These are phyloP conservation scores for Zaprionus taronus DNA, from an alignment of 1,140 invertebrate species.

Conservation along the genomic window DNA sequence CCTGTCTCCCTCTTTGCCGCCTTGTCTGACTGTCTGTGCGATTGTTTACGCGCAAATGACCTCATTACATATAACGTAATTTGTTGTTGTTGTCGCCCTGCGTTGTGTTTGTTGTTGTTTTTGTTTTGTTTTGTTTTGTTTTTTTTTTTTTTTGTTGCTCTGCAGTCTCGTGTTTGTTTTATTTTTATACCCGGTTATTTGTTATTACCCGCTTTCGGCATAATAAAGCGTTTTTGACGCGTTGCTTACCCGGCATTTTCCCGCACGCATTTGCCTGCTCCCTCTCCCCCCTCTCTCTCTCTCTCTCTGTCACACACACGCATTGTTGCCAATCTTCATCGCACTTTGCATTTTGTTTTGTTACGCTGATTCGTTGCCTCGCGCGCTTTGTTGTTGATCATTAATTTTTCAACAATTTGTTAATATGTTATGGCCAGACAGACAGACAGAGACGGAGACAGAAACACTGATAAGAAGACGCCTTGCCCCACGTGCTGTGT, in stretches of 20 bases:
- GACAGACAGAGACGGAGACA: slow-evolving; percentile 23
- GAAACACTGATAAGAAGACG: slow-evolving; percentile 20
- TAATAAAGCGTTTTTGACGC: slow-evolving; percentile 76
- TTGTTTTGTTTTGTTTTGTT: neutral
- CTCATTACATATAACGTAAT: slow-evolving; percentile 80
- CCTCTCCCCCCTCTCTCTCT: slow-evolving; percentile 21
- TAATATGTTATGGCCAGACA: slow-evolving; percentile 70
- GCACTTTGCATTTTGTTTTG: slow-evolving; percentile 38
- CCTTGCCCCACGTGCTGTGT: neutral
- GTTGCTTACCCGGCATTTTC: slow-evolving; percentile 12
- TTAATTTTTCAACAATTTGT: slow-evolving; percentile 74
- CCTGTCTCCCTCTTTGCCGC: neutral
- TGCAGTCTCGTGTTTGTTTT: slow-evolving; percentile 27
- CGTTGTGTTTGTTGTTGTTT: neutral
- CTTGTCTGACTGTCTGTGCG: slow-evolving; percentile 38
- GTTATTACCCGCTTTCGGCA: slow-evolving; percentile 62
- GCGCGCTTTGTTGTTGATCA: slow-evolving; percentile 56
- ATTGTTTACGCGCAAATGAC: slow-evolving; percentile 82
- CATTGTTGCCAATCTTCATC: slow-evolving; percentile 11
- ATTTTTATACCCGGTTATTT: slow-evolving; percentile 40
- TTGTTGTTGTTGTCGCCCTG: slow-evolving; percentile 59
- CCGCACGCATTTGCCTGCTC: slow-evolving; percentile 28
- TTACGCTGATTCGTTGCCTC: slow-evolving; percentile 21
- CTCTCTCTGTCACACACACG: neutral
- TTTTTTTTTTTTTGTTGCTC: neutral